Evolutionary conservation across 1,140 invertebrate species (phyloP).

Genomic region (Bradynema listronoti): DNA sequence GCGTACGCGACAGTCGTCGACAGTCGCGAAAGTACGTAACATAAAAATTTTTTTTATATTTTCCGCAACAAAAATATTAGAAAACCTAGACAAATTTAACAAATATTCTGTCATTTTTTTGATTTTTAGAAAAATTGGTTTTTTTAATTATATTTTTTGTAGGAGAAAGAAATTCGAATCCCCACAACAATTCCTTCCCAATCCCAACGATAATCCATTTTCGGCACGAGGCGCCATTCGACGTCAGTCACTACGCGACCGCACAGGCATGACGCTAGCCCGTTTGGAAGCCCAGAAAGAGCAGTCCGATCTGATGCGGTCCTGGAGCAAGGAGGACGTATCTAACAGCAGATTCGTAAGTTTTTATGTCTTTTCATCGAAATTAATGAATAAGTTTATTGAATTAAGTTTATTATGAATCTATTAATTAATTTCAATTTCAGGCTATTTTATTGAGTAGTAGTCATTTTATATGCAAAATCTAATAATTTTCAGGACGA

Average conservation of each 20-base stretch:
- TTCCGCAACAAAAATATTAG: slow-evolving; percentile 2
- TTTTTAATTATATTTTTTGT: slow-evolving; percentile 4
- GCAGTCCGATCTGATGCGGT: slow-evolving; percentile 46
- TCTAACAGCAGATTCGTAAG: slow-evolving; percentile 20
- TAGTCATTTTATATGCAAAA: no score
- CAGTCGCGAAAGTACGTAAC: slow-evolving; percentile 52
- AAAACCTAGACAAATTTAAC: background rate
- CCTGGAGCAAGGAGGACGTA: slow-evolving; percentile 57
- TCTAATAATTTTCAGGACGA: slow-evolving; percentile 1
- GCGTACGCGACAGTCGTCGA: slow-evolving; percentile 49
- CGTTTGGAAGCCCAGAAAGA: slow-evolving; percentile 52
- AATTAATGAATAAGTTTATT: no score
- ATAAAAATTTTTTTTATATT: no score
- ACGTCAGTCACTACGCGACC: slow-evolving; percentile 47
- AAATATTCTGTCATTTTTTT: background rate
- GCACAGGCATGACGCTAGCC: slow-evolving; percentile 47
- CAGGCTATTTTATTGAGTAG: no score
- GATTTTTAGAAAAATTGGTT: background rate
- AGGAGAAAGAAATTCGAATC: slow-evolving; percentile 58
- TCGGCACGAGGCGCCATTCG: slow-evolving; percentile 53
- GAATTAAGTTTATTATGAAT: no score
- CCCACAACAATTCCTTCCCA: slow-evolving; percentile 41
- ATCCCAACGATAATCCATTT: slow-evolving; percentile 49
- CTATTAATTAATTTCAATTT: no score
- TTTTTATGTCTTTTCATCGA: slow-evolving; percentile 9